Conservation (phyloP, 2,113 vertebrate genomes). For the Caretta caretta region DNA sequence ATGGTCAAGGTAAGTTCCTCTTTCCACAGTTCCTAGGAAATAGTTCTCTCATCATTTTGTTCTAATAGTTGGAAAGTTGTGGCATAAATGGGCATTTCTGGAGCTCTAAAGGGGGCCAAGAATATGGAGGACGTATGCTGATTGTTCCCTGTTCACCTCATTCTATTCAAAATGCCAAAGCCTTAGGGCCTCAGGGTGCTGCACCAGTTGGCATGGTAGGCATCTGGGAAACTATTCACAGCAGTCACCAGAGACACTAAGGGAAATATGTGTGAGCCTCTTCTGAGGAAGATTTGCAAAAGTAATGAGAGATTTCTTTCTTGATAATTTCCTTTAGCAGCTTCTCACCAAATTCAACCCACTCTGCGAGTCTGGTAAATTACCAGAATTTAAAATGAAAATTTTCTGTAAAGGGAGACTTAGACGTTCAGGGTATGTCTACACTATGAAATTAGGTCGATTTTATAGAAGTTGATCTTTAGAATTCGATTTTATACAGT, state of each 20-base stretch:
- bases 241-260: not conserved
- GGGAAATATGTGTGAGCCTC: not conserved
- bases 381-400: not conserved
- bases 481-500: no score
- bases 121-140: not conserved
- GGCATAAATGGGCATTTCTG: not conserved
- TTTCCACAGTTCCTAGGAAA: not conserved
- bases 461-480: no score
- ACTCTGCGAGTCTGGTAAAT: not conserved
- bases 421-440: not conserved
- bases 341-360: not conserved
- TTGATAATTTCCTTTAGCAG: not conserved
- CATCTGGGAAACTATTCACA: not conserved
- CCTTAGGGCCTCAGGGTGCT: not conserved
- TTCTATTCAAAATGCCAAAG: not conserved
- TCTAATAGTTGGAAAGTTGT: not conserved
- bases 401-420: not conserved
- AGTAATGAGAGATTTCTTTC: not conserved
- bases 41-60: not conserved
- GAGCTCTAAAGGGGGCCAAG: not conserved
- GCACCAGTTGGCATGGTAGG: not conserved
- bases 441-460: no score
- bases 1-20: not conserved
- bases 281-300: not conserved
- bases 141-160: not conserved